Conservation (phyloP, 2,113 vertebrate genomes). For the Meleagris gallopavo region DNA sequence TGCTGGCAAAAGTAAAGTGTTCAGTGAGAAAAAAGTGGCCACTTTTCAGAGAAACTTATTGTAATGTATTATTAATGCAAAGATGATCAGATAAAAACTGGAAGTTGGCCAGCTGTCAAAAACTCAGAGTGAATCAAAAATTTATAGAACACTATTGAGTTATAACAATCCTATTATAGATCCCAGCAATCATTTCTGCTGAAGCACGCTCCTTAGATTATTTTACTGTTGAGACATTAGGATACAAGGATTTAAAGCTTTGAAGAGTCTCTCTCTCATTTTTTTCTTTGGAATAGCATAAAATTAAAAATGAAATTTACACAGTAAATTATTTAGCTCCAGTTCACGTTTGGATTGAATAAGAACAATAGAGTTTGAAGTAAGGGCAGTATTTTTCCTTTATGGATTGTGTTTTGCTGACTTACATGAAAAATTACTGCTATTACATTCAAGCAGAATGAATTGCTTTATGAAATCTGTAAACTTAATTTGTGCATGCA, state of each 20-base stretch:
- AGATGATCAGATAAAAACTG: slow-evolving; percentile 82
- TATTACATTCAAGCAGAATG: slow-evolving; percentile 76
- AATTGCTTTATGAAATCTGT: slow-evolving; percentile 76
- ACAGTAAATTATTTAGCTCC: slow-evolving; percentile 72
- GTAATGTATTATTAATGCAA: slow-evolving; percentile 82
- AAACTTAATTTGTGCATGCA: slow-evolving; percentile 78
- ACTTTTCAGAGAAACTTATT: slow-evolving; percentile 73
- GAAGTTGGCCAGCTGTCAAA: slow-evolving; percentile 82
- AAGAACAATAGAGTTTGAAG: slow-evolving; percentile 74
- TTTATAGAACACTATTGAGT: slow-evolving; percentile 84
- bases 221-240: slow-evolving; percentile 64
- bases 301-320: slow-evolving; percentile 79
- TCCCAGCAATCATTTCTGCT: slow-evolving; percentile 79
- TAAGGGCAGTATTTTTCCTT: slow-evolving; percentile 68
- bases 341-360: slow-evolving; percentile 62
- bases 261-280: slow-evolving; percentile 7
- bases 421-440: slow-evolving; percentile 78
- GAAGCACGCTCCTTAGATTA: slow-evolving; percentile 66
- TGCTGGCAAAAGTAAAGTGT: slow-evolving; percentile 70
- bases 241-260: slow-evolving; percentile 66
- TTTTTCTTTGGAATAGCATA: slow-evolving; percentile 56
- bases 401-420: slow-evolving; percentile 75
- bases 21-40: slow-evolving; percentile 33
- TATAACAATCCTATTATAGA: slow-evolving; percentile 81
- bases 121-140: slow-evolving; percentile 81